These are phyloP conservation scores for Gnatocerus cornutus DNA, from an alignment of 2,888 invertebrate genomes.

Conservation along the genomic window DNA sequence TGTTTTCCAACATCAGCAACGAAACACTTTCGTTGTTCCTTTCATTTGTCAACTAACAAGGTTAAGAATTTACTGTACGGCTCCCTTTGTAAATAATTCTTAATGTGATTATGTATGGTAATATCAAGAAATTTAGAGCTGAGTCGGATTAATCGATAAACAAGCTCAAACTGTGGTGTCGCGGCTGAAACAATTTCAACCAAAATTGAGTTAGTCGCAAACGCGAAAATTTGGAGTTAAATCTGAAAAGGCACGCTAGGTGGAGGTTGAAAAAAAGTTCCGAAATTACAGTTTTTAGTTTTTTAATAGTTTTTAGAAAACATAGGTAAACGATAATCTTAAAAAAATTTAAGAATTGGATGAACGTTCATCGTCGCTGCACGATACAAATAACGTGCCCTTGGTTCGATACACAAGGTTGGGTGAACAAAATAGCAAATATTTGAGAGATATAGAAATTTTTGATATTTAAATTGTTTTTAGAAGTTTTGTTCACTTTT, in stretches of 20 bases:
- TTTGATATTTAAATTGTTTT: too few relatives aligned
- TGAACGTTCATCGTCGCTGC: too few relatives aligned
- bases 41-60: constrained; percentile 9
- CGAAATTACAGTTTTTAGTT: too few relatives aligned
- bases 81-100: constrained; percentile 5
- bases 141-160: constrained; percentile 20
- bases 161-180: constrained; percentile 24
- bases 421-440: too few relatives aligned
- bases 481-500: too few relatives aligned
- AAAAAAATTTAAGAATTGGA: too few relatives aligned
- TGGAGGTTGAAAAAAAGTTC: neutral
- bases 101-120: constrained; percentile 29
- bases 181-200: constrained; percentile 25
- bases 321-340: too few relatives aligned
- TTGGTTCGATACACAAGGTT: too few relatives aligned
- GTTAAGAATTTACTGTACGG: constrained; percentile 32
- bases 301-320: too few relatives aligned
- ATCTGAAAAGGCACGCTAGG: neutral
- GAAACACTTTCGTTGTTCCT: constrained; percentile 18
- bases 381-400: too few relatives aligned
- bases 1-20: constrained; percentile 44
- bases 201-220: constrained; percentile 22
- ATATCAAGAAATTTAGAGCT: constrained; percentile 18
- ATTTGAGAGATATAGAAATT: too few relatives aligned
- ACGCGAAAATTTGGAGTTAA: neutral